phyloP scores from a whole-genome alignment of 2,888 invertebrate species.

The Heliconius hortense region DNA sequence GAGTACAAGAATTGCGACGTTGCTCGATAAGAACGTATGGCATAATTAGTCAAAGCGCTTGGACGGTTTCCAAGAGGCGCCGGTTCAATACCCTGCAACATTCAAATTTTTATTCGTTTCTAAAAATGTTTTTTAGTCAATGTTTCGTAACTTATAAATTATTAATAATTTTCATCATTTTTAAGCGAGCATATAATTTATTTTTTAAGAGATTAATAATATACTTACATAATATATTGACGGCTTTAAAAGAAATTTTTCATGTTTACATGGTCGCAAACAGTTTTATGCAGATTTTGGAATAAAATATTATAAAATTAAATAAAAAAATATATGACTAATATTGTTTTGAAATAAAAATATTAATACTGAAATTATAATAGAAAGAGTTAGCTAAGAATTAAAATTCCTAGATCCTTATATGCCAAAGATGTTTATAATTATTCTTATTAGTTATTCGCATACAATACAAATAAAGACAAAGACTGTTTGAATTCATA shows the following conservation, averaged over 20 bases:
- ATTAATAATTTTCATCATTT: not conserved
- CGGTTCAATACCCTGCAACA: too few species aligned
- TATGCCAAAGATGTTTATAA: constrained; percentile 11
- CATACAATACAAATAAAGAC: constrained; percentile 12
- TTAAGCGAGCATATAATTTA: not conserved
- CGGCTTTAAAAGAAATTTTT: constrained; percentile 7
- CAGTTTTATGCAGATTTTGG: constrained; percentile 5
- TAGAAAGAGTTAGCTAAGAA: not conserved
- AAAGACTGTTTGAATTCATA: constrained; percentile 35
- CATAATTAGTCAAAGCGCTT: too few species aligned
- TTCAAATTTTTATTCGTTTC: too few species aligned
- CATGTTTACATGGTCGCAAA: constrained; percentile 2
- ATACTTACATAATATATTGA: not conserved
- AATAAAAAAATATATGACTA: not conserved
- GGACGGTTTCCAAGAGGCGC: too few species aligned
- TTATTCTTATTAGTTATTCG: constrained; percentile 1
- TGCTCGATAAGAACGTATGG: too few species aligned
- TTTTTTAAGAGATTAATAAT: not conserved
- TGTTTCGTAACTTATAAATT: constrained; percentile 9
- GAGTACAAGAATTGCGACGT: too few species aligned
- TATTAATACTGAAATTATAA: not conserved
- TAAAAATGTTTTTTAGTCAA: constrained; percentile 5
- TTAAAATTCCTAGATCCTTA: constrained; percentile 14
- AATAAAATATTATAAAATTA: not conserved
- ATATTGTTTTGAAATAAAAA: not conserved